These are phyloP conservation scores for Delphinus delphis DNA, from an alignment of 2,113 vertebrate species.

Conservation along the genomic window DNA sequence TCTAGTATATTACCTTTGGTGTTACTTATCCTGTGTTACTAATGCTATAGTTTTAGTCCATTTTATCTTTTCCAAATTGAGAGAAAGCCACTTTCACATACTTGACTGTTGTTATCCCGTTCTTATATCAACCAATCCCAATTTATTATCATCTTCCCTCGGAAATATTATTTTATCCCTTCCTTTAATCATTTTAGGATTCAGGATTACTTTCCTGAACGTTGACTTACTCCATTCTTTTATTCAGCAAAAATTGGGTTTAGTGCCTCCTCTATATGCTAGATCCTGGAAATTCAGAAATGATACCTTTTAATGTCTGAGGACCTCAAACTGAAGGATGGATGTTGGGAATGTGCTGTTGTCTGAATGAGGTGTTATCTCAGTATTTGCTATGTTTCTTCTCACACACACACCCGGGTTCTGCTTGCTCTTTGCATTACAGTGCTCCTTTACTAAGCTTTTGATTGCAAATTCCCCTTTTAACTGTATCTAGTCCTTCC, in stretches of 20 bases:
- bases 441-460: not conserved
- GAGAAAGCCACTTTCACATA: not conserved
- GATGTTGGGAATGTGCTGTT: not conserved
- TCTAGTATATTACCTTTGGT: not conserved
- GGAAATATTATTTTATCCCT: not conserved
- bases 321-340: not conserved
- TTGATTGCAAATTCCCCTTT: not conserved
- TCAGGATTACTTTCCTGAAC: not conserved
- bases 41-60: not conserved
- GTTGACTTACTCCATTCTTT: not conserved
- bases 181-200: not conserved
- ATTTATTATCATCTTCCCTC: not conserved
- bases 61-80: not conserved
- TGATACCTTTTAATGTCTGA: not conserved
- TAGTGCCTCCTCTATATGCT: not conserved
- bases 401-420: not conserved
- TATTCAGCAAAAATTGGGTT: not conserved
- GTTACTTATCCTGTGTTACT: not conserved
- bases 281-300: not conserved
- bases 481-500: not conserved
- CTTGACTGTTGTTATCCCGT: not conserved
- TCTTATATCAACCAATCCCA: not conserved
- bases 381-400: not conserved
- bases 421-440: not conserved
- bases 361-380: not conserved